phyloP scores from a whole-genome alignment of 2,113 vertebrate species.

The Chinchilla lanigera region DNA sequence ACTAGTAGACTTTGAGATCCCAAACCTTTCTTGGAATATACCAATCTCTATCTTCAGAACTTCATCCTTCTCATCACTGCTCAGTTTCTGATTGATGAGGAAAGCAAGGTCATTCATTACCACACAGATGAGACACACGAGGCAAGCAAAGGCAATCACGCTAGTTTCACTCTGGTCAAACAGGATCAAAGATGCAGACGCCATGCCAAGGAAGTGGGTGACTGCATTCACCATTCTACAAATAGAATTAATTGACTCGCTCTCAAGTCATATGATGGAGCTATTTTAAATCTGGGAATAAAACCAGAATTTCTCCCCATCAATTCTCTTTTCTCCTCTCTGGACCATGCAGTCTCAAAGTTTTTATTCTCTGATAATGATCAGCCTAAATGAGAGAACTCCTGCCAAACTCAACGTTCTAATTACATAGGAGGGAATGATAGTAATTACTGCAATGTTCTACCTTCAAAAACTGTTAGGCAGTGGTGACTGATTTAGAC shows the following conservation, averaged over 20 bases:
- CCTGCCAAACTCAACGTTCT: conserved; percentile 68
- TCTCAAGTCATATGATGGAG: conserved; percentile 64
- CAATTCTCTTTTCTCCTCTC: conserved; percentile 63
- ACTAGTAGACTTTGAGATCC: background rate
- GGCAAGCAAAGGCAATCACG: background rate
- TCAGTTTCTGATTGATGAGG: background rate
- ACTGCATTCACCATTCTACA: conserved; percentile 61
- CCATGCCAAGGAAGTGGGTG: conserved; percentile 27
- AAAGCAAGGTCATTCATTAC: background rate
- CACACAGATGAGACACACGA: background rate
- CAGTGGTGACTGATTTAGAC: conserved; percentile 31
- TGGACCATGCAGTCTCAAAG: conserved; percentile 55
- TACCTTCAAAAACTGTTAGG: conserved; percentile 52
- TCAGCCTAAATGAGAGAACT: conserved; percentile 67
- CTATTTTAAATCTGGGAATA: conserved; percentile 76
- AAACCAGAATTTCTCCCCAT: conserved; percentile 74
- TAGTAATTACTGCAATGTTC: conserved; percentile 70
- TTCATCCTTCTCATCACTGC: background rate
- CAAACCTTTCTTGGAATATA: background rate
- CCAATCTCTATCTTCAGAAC: background rate
- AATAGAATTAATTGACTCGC: conserved; percentile 75
- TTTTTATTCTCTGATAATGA: conserved; percentile 71
- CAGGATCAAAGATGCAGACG: background rate
- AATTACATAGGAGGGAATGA: conserved; percentile 68
- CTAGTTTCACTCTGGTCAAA: conserved; percentile 17